Conservation (phyloP, 2,113 vertebrate genomes). For the Hippocampus barbouri region DNA sequence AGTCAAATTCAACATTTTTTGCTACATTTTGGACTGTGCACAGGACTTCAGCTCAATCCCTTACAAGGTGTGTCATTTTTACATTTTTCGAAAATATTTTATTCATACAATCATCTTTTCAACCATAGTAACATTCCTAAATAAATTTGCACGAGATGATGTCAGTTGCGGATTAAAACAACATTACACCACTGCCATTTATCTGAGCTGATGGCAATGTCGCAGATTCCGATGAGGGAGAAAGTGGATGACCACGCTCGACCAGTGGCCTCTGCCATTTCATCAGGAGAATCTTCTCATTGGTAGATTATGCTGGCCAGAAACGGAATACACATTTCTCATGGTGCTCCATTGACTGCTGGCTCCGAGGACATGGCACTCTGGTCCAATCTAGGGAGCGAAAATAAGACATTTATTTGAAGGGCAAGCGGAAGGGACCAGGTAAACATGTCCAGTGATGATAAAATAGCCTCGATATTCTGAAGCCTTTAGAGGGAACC, state of each 20-base stretch:
- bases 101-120: slow-evolving; percentile 95
- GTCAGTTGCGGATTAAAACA: slow-evolving; percentile 90
- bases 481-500: neutral
- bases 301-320: slow-evolving; percentile 59
- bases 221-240: slow-evolving; percentile 88
- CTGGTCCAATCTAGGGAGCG: slow-evolving; percentile 75
- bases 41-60: no score
- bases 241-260: slow-evolving; percentile 73
- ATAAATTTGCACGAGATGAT: slow-evolving; percentile 84
- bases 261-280: slow-evolving; percentile 68
- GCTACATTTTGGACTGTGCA: no score
- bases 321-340: slow-evolving; percentile 59
- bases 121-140: slow-evolving; percentile 93
- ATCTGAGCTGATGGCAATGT: slow-evolving; percentile 81
- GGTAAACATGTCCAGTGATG: neutral
- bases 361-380: slow-evolving; percentile 73
- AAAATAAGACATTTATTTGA: neutral
- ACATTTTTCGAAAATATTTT: slow-evolving; percentile 92
- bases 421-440: no score
- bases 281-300: slow-evolving; percentile 61
- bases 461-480: neutral
- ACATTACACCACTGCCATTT: slow-evolving; percentile 79
- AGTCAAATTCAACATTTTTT: no score
- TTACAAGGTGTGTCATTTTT: neutral
- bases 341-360: slow-evolving; percentile 87